Evolutionary conservation across 2,888 invertebrate species (phyloP), one percentile per base, ranked within the genome.

Genomic region (Saturnia japonica): DNA sequence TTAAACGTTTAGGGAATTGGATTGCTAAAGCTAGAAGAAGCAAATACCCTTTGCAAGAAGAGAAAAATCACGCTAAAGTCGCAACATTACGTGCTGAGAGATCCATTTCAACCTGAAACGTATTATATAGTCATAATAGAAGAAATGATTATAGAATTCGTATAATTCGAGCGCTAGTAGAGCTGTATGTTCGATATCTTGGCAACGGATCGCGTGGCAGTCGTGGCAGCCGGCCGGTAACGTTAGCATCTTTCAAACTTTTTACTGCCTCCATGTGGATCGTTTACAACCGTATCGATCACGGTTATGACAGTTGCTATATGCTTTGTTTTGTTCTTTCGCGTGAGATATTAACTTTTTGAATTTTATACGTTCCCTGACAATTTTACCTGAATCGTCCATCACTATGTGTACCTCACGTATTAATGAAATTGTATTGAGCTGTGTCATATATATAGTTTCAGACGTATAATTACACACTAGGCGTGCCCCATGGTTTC

Each of bases 171-270:
- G 64, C 34, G 22, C 11, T 64, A 19, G 19, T 16, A n/a, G 51
- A 54, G 54, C 85, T 89, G 90, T 90, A 85, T 89, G 85, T 88
- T 90, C 90, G 90, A 89, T 89, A 86, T 80, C 89, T 81, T 87
- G 87, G 92, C 91, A 91, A 91, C 92, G 83, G 80, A 82, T 91
- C 88, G 92, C 92, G 92, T 91, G 91, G n/a, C 80, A 68, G 74
- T 70, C 77, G 57, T 57, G 72, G 74, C 74, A 77, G 75, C 77
- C 75, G 72, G 70, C 78, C 74, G 16, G 80, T 76, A 83, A 83
- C 85, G 87, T 57, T 57, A 40, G 64, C n/a, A 85, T 88, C 88
- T 88, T 86, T 87, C 85, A 79, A 82, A 57, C 84, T 80, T 89
- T 91, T 91, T 90, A 91, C 87, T 85, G 83, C 85, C 80, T 78